Evolutionary conservation across 2,888 invertebrate genomes (phyloP).

Genomic region (Strigamia maritima): DNA sequence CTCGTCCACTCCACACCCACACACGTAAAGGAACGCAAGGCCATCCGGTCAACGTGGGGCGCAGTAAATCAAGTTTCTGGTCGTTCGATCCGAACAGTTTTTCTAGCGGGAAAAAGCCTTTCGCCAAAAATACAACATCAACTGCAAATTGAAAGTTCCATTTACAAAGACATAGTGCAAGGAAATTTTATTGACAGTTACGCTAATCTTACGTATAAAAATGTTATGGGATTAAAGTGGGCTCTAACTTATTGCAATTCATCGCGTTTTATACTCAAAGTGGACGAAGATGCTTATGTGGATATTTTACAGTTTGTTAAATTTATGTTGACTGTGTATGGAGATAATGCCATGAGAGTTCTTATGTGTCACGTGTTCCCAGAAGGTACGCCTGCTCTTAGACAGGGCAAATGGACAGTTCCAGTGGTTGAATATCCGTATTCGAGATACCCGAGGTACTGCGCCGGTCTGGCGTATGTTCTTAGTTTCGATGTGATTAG

Average conservation of each 20-base stretch:
- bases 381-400: slow-evolving; percentile 40
- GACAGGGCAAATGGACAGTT: slow-evolving; percentile 67
- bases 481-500: slow-evolving; percentile 63
- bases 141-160: slow-evolving; percentile 56
- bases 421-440: slow-evolving; percentile 64
- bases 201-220: slow-evolving; percentile 78
- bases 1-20: slow-evolving; percentile 67
- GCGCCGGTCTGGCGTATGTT: slow-evolving; percentile 69
- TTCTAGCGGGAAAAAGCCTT: slow-evolving; percentile 63
- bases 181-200: slow-evolving; percentile 74
- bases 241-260: slow-evolving; percentile 64
- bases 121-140: slow-evolving; percentile 48
- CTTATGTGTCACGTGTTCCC: slow-evolving; percentile 62
- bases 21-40: slow-evolving; percentile 63
- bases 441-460: slow-evolving; percentile 69
- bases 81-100: slow-evolving; percentile 61
- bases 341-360: slow-evolving; percentile 50
- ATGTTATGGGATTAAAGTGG: slow-evolving; percentile 78
- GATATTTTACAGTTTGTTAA: slow-evolving; percentile 63
- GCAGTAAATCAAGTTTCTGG: slow-evolving; percentile 14
- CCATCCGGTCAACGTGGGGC: slow-evolving; percentile 74
- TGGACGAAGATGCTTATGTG: slow-evolving; percentile 74
- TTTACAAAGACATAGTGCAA: slow-evolving; percentile 68
- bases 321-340: slow-evolving; percentile 47
- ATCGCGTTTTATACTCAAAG: slow-evolving; percentile 68